phyloP scores from a whole-genome alignment of 1,140 invertebrate species.

The Zaprionus vittiger region DNA sequence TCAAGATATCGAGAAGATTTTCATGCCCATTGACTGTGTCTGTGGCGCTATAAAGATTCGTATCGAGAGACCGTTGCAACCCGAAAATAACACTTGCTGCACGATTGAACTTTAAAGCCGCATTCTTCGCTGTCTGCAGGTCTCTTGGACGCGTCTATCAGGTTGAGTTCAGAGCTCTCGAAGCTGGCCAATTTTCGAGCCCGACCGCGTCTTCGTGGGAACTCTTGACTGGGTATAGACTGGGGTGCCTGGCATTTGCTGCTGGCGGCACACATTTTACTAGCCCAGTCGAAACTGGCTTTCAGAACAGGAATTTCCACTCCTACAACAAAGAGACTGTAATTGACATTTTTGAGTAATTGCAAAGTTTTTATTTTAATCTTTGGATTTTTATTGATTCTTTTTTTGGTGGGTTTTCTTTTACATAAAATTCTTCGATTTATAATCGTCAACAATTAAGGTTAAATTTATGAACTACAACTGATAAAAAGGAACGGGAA shows the following conservation, averaged over 20 bases:
- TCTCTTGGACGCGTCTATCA: slow-evolving; percentile 66
- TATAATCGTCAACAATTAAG: slow-evolving; percentile 80
- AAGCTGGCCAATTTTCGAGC: slow-evolving; percentile 59
- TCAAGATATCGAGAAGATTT: neutral
- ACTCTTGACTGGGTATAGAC: slow-evolving; percentile 49
- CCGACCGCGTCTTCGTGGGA: slow-evolving; percentile 60
- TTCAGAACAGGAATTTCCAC: slow-evolving; percentile 80
- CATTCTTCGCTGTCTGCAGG: slow-evolving; percentile 66
- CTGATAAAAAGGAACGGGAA: no score
- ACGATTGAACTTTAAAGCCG: slow-evolving; percentile 82
- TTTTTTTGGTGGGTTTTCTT: slow-evolving; percentile 14
- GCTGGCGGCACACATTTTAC: slow-evolving; percentile 68
- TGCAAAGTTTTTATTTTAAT: slow-evolving; percentile 38
- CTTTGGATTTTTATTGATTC: neutral
- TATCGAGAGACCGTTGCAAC: slow-evolving; percentile 19
- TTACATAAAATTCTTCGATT: slow-evolving; percentile 60
- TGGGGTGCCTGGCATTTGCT: slow-evolving; percentile 66
- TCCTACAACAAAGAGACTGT: slow-evolving; percentile 69
- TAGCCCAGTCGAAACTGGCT: slow-evolving; percentile 67
- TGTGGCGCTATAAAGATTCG: slow-evolving; percentile 16
- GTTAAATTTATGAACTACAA: slow-evolving; percentile 20
- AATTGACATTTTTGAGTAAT: slow-evolving; percentile 74
- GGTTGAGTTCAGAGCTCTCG: slow-evolving; percentile 30
- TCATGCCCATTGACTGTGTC: neutral
- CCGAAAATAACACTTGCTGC: slow-evolving; percentile 74